Evolutionary conservation across 2,797 vertebrate genomes (phyloP).

Genomic region (Vireo griseus): DNA sequence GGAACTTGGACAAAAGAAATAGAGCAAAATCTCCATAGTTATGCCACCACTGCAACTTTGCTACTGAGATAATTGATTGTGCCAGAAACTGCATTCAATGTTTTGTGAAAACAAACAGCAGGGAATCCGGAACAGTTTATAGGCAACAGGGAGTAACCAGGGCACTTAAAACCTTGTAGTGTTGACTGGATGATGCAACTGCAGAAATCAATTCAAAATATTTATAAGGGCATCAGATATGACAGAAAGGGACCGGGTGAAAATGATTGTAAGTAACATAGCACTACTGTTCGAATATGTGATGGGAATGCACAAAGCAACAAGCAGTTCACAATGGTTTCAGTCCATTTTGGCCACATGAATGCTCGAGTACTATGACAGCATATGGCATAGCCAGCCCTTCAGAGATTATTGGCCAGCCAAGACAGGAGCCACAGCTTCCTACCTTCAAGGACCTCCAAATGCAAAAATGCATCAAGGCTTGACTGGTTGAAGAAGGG

Average conservation of each 20-base stretch:
- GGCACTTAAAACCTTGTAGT: not conserved
- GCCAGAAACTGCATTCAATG: not conserved
- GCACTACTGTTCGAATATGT: not conserved
- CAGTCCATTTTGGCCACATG: not conserved
- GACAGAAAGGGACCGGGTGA: not conserved
- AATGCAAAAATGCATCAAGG: not conserved
- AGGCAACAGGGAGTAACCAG: not conserved
- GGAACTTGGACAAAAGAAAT: not conserved
- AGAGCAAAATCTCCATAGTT: not conserved
- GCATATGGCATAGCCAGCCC: not conserved
- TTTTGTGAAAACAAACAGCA: constrained; percentile 33
- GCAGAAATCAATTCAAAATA: constrained; percentile 42
- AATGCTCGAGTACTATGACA: not conserved
- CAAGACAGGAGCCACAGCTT: not conserved
- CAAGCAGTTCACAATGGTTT: not conserved
- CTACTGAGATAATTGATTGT: not conserved
- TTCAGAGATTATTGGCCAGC: not conserved
- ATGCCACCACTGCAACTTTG: not conserved
- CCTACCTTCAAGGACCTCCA: not conserved
- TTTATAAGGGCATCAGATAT: constrained; percentile 11
- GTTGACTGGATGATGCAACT: constrained; percentile 2
- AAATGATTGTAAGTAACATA: not conserved
- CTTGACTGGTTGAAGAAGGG: not conserved
- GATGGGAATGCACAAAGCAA: not conserved
- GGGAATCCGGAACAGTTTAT: constrained; percentile 3